Evolutionary conservation across 2,113 vertebrate species (phyloP).

Genomic region (Acinonyx jubatus): DNA sequence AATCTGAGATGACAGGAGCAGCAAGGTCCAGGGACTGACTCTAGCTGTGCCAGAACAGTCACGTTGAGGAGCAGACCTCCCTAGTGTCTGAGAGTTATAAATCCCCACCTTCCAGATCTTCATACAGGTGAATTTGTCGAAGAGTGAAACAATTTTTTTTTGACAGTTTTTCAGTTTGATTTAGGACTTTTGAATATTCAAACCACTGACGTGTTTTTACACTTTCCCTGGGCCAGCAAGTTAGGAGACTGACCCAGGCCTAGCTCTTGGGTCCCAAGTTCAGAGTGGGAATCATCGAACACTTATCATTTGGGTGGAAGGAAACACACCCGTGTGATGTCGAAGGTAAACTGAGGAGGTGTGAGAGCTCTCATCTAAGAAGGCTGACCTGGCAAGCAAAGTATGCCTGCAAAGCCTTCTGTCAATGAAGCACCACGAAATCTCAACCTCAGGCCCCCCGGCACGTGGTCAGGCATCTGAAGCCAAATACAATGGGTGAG

Average conservation of each 20-base stretch:
- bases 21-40: not conserved
- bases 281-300: not conserved
- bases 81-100: not conserved
- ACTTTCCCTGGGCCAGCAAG: not conserved
- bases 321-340: not conserved
- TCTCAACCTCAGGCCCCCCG: not conserved
- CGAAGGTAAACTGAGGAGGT: not conserved
- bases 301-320: not conserved
- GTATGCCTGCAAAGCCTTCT: not conserved
- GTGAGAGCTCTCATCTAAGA: not conserved
- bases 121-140: too few relatives aligned
- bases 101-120: not conserved
- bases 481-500: not conserved
- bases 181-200: not conserved
- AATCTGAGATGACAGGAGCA: too few relatives aligned
- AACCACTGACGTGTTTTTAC: not conserved
- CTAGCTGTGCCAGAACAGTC: accelerated
- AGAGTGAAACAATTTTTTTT: not conserved
- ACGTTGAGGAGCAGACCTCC: not conserved
- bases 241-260: not conserved
- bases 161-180: not conserved
- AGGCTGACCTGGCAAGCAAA: not conserved
- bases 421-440: accelerated
- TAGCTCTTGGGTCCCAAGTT: too few relatives aligned
- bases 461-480: not conserved